Base-by-base conservation (phyloP, 1,140 invertebrate genomes). In the Aradophagus sp. region DNA sequence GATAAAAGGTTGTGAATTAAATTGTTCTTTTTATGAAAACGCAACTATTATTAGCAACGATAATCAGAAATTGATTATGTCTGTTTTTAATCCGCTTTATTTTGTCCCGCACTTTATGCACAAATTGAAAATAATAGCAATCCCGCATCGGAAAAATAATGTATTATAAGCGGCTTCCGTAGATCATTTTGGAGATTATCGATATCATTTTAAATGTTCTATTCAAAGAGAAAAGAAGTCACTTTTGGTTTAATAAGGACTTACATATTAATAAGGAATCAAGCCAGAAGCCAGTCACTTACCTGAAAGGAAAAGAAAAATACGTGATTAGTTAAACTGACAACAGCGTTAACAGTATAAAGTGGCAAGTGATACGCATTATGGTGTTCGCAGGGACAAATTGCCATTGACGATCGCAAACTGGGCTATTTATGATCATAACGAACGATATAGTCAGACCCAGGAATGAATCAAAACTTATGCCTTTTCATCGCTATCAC, bases 301-400 rank as follows among this genome's bases (percentile, higher is more conserved):
- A 84, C 81, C 80, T 82, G 56, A 26, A 84, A 84, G 75, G 78
- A 75, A 44, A 63, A 44, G 26, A 45, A 2, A 29, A 14, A 39
- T 32, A 32, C 26, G 36, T 74, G 13, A 48, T 44, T 42, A 42
- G 23, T 50, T 11, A 32, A 34, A 50, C 2, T 11, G n/a, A 14
- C 29, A 39, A 36, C 32, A 45, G 26, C 6, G 14, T 1, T n/a
- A 27, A 58, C 6, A 5, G 11, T 27, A 34, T 5, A 13, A 16
- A 2, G 19, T 13, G 35, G 42, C 10, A 42, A 48, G 11, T 42
- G 14, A 26, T 16, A 47, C 14, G 17, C 39, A 53, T 52, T 32
- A n/a, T 50, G 20, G 10, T 23, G 13, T 32, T 53, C 16, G 19
- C 14, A 23, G 12, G 29, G 56, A 67, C 56, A 67, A 73, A 73